Evolutionary conservation across 1,140 invertebrate species (phyloP), one percentile per base, ranked within the genome.

Genomic region (Drosophila pseudoananassae): DNA sequence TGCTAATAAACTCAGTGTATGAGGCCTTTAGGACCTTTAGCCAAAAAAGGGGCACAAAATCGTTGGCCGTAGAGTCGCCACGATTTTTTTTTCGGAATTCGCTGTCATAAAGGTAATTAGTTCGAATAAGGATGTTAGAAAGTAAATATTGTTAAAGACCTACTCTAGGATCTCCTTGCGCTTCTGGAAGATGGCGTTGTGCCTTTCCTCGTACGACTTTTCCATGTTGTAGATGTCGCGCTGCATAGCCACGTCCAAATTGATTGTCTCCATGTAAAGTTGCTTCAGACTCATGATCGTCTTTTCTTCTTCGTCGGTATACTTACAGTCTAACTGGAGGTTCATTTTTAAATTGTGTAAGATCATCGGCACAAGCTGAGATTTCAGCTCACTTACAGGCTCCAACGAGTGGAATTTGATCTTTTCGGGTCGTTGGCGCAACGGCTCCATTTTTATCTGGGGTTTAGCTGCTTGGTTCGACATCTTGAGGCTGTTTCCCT

Each of bases 31-130:
- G 96, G 76, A 97, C 96, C n/a, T 95, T 97, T 23, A 98, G 91
- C 98, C 98, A 99, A 92, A 99, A 99, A 33, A 96, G 95, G 10
- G 96, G 95, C 83, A 99, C 95, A 20, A 97, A 98, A 7, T 74
- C 79, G 38, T 57, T 78, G 12, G 53, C 14, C 1, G 43, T 69
- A 1, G 79, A 23, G 25, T 89, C 83, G 1, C 83, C 83, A 27
- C 79, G 72, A 29, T 79, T 79, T 43, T 87, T 75, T 6, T 83
- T 79, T 1, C 64, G 71, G 15, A 83, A 88, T 5, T 83, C 84
- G 9, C 83, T 88, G 9, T 8, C 9, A 0, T 7, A 14, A 8
- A 4, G 1, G 20, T 33, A 23, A 20, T 10, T 33, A 1, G 4
- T 3, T 43, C 12, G 5, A 6, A 31, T 3, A 0, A 4, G 2